Evolutionary conservation across 2,888 invertebrate genomes (phyloP).

Genomic region (Drosophila leonis): DNA sequence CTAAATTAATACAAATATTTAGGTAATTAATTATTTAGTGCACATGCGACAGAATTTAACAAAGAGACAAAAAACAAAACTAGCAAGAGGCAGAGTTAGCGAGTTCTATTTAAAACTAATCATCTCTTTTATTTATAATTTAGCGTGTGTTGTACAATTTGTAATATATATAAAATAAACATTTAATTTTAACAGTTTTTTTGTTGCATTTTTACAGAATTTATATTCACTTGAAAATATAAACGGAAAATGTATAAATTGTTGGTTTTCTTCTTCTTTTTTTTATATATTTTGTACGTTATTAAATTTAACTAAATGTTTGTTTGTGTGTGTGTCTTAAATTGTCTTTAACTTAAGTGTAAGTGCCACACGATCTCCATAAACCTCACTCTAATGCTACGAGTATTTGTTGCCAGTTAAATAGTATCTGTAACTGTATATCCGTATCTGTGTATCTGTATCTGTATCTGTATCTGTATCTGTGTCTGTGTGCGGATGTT

Average conservation of each 20-base stretch:
- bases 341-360: constrained; percentile 54
- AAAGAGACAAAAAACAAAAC: constrained; percentile 2
- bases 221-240: constrained; percentile 70
- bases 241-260: constrained; percentile 61
- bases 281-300: constrained; percentile 20
- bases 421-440: constrained; percentile 27
- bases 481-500: constrained; percentile 16
- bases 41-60: constrained; percentile 29
- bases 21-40: constrained; percentile 62
- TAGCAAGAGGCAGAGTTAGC: background rate
- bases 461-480: constrained; percentile 23
- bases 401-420: constrained; percentile 64
- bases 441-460: constrained; percentile 10
- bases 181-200: constrained; percentile 38
- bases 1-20: constrained; percentile 64
- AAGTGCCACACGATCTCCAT: constrained; percentile 33
- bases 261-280: background rate
- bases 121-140: constrained; percentile 63
- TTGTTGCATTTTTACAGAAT: constrained; percentile 63
- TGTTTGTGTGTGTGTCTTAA: constrained; percentile 16
- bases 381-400: constrained; percentile 59
- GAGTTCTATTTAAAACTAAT: constrained; percentile 69
- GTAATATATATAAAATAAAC: constrained; percentile 29
- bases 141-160: constrained; percentile 56
- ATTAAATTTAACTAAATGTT: constrained; percentile 52